Conservation (phyloP, 2,797 vertebrate genomes). For the Falco concolor region DNA sequence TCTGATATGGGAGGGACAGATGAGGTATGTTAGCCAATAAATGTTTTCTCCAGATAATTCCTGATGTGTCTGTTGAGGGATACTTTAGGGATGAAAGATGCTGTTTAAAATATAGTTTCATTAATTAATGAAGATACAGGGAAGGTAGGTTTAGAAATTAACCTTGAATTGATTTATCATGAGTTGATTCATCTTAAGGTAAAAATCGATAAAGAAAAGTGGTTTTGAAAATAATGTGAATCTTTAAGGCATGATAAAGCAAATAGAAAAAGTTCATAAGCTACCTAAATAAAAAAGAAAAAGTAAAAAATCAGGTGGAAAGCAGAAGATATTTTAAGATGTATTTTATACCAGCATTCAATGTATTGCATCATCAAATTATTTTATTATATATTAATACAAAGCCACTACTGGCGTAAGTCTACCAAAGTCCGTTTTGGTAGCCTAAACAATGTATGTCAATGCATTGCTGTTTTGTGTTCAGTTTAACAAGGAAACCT, state of each 20-base stretch:
- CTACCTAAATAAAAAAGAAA: not conserved
- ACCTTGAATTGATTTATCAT: not conserved
- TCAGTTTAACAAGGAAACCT: not conserved
- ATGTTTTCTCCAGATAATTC: conserved; percentile 4
- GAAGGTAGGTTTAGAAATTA: not conserved
- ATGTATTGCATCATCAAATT: not conserved
- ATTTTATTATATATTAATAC: not conserved
- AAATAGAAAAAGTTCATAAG: not conserved
- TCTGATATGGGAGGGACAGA: conserved; percentile 1
- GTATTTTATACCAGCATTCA: not conserved
- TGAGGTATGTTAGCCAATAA: not conserved
- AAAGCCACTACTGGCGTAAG: not conserved
- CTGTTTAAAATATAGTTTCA: not conserved
- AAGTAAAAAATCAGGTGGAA: not conserved
- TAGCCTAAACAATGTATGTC: not conserved
- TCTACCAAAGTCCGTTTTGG: not conserved
- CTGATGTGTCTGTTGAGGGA: not conserved
- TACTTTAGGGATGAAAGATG: conserved; percentile 14
- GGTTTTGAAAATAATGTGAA: not conserved
- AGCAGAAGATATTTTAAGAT: not conserved
- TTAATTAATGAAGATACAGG: conserved; percentile 2
- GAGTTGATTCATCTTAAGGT: not conserved
- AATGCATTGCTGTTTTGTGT: not conserved
- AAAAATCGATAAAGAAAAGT: not conserved
- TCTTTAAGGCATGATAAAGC: not conserved